A percentile compares a stretch with the other conserved stretches of the same genome.
Conservation (phyloP, 2,113 vertebrate species). For the Hepsetus odoe region DNA sequence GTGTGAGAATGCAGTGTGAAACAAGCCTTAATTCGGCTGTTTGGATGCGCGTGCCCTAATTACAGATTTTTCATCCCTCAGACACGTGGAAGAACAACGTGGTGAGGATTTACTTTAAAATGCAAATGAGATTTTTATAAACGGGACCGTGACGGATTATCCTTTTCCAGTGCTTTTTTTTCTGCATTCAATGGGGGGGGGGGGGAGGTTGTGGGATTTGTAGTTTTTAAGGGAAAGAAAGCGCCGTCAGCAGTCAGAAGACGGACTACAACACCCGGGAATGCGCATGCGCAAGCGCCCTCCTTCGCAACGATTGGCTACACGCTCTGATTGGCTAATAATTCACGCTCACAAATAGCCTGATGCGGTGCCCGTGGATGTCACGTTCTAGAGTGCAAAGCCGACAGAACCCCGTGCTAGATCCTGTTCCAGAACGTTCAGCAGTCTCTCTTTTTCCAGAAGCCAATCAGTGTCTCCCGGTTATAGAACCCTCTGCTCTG, state of each 20-base stretch:
- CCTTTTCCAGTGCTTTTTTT: neutral
- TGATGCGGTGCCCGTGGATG: no score
- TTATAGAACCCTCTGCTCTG: no score
- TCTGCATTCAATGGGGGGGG: conserved; percentile 7
- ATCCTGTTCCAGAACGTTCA: no score
- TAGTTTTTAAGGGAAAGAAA: conserved; percentile 46
- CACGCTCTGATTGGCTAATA: neutral
- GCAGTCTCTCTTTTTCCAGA: no score
- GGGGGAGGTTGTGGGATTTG: conserved; percentile 46
- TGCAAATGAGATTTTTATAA: conserved; percentile 28
- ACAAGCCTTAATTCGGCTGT: no score
- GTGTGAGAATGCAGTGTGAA: no score
- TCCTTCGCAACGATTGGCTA: neutral
- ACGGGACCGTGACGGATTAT: conserved; percentile 26
- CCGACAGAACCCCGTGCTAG: no score
- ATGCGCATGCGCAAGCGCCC: conserved; percentile 16
- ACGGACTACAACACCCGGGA: conserved; percentile 44
- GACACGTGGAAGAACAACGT: no score
- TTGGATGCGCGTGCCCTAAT: no score
- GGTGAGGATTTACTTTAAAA: conserved; percentile 33
- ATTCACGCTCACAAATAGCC: neutral
- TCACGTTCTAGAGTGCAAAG: no score
- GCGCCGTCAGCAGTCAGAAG: neutral
- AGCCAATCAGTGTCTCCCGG: no score
- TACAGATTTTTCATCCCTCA: no score